phyloP scores from a whole-genome alignment of 2,888 invertebrate species.

The Nomada hirtipes region DNA sequence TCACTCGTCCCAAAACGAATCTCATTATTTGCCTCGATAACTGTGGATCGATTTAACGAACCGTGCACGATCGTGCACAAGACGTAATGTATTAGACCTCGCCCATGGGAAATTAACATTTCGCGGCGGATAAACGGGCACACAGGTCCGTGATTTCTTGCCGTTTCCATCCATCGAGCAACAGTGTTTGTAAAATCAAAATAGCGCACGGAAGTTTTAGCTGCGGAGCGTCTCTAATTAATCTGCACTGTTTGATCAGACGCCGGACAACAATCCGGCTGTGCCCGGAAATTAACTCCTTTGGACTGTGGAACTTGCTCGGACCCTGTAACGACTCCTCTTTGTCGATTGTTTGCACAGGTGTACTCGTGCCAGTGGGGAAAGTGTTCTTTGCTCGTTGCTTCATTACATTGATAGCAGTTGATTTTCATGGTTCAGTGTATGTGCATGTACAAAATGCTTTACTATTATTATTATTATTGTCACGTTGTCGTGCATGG shows the following conservation, averaged over 20 bases:
- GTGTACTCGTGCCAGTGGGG: neutral
- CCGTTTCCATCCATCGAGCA: neutral
- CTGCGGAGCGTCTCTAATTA: conserved; percentile 32
- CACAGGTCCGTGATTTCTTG: neutral
- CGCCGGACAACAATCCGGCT: conserved; percentile 2
- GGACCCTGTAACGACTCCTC: neutral
- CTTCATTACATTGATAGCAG: too few relatives aligned
- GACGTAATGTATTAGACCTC: conserved; percentile 24
- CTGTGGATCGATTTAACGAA: conserved; percentile 17
- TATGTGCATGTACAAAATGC: too few relatives aligned
- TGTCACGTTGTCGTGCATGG: too few relatives aligned
- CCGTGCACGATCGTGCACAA: conserved; percentile 1
- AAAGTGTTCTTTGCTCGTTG: too few relatives aligned
- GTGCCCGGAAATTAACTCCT: conserved; percentile 26
- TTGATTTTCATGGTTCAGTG: too few relatives aligned
- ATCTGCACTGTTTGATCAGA: conserved; percentile 36
- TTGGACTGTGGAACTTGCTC: neutral
- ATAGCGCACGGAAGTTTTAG: conserved; percentile 1
- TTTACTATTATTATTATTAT: too few relatives aligned
- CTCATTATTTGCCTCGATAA: conserved; percentile 20
- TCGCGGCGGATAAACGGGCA: neutral
- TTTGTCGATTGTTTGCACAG: neutral
- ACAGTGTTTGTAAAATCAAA: conserved; percentile 5
- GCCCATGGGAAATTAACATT: conserved; percentile 50
- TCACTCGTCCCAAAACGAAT: neutral